A percentile compares a stretch with the other conserved stretches of the same genome.
phyloP scores from a whole-genome alignment of 2,888 invertebrate genomes.

The Melikaiella ostensackeni region DNA sequence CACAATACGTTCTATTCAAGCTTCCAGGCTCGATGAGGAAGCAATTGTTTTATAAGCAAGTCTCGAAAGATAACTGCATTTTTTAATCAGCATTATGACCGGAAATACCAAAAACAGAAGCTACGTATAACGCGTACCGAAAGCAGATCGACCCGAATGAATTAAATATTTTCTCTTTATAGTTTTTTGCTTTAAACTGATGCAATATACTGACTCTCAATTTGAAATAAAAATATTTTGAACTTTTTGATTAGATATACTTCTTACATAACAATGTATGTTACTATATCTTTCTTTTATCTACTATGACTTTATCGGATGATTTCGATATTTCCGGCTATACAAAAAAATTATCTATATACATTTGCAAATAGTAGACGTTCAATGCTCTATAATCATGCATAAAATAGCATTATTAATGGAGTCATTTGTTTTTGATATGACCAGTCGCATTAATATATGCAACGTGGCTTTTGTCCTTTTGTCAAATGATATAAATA shows the following conservation, averaged over 20 bases:
- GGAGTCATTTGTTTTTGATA: slow-evolving; percentile 52
- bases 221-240: background rate
- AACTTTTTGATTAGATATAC: background rate
- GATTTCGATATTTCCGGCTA: slow-evolving; percentile 35
- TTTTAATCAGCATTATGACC: slow-evolving; percentile 45
- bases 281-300: background rate
- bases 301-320: slow-evolving; percentile 16
- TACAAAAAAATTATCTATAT: background rate
- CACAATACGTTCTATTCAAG: background rate
- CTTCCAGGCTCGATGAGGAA: background rate
- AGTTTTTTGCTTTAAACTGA: too few relatives aligned
- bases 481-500: background rate
- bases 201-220: too few relatives aligned
- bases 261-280: background rate
- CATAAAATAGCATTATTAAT: slow-evolving; percentile 56
- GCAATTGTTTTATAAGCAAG: slow-evolving; percentile 18
- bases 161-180: background rate
- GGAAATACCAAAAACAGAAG: slow-evolving; percentile 67
- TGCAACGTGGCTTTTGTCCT: background rate
- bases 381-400: slow-evolving; percentile 34
- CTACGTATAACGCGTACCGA: slow-evolving; percentile 63
- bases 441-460: background rate
- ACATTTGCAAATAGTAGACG: slow-evolving; percentile 15
- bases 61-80: slow-evolving; percentile 39
- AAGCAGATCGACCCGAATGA: slow-evolving; percentile 45